Percentiles rank a stretch among this genome's conserved stretches.
Conservation (phyloP, 2,888 invertebrate species). For the Pantelozetes paolii region DNA sequence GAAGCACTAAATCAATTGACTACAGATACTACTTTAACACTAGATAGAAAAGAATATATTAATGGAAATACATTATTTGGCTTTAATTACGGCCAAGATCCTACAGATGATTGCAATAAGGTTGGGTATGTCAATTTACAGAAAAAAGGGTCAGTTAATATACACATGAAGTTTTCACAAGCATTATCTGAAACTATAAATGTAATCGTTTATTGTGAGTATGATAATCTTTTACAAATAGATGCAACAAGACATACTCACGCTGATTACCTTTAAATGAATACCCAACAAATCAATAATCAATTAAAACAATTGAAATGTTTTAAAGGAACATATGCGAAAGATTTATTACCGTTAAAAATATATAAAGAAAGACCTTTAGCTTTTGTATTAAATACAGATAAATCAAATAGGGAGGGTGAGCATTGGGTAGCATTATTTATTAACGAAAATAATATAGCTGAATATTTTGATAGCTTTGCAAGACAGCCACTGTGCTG, state of each 20-base stretch:
- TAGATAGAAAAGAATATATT: not conserved
- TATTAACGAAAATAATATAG: not conserved
- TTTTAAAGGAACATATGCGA: conserved; percentile 10
- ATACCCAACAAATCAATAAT: conserved; percentile 15
- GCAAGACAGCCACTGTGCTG: not conserved
- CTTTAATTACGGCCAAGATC: conserved; percentile 45
- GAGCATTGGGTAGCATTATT: conserved; percentile 42
- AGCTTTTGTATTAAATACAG: conserved; percentile 30
- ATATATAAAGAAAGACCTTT: not conserved
- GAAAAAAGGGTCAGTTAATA: conserved; percentile 47
- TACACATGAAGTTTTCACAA: conserved; percentile 48
- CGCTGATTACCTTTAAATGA: conserved; percentile 44
- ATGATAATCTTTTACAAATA: conserved; percentile 50
- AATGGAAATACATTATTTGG: not conserved
- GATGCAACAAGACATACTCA: conserved; percentile 47
- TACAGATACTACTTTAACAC: not conserved
- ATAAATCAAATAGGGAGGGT: not conserved
- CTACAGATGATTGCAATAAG: conserved; percentile 39
- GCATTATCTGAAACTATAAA: conserved; percentile 47
- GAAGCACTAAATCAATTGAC: conserved; percentile 50
- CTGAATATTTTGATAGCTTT: conserved; percentile 43
- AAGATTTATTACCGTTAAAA: not conserved
- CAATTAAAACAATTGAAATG: not conserved
- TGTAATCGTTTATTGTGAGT: conserved; percentile 49
- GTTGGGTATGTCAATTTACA: conserved; percentile 42